Conservation (phyloP, 2,888 invertebrate species). For the Prosopocoilus inquinatus region DNA sequence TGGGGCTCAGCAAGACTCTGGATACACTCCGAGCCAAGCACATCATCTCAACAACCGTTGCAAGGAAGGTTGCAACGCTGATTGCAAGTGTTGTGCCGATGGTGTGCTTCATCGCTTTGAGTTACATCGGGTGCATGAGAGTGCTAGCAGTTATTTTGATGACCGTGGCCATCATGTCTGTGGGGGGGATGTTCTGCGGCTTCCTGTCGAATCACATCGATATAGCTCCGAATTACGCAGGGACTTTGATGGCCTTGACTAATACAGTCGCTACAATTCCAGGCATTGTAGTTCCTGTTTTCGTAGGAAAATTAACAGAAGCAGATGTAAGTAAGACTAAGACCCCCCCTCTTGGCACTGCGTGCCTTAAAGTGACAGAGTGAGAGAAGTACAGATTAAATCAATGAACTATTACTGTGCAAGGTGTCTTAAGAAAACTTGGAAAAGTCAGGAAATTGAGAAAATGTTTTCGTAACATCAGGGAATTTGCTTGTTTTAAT, state of each 20-base stretch:
- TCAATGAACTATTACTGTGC: too few relatives aligned
- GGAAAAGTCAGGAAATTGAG: too few relatives aligned
- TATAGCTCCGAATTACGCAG: slow-evolving; percentile 80
- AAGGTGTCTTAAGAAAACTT: too few relatives aligned
- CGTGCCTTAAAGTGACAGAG: too few relatives aligned
- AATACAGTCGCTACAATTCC: slow-evolving; percentile 79
- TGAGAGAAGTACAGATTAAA: too few relatives aligned
- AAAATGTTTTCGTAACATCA: too few relatives aligned
- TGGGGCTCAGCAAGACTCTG: slow-evolving; percentile 64
- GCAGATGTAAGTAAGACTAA: slow-evolving; percentile 58
- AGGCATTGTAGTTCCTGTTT: slow-evolving; percentile 75
- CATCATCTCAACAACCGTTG: slow-evolving; percentile 66
- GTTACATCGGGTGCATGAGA: slow-evolving; percentile 67
- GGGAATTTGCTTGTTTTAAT: too few relatives aligned
- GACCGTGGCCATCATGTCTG: slow-evolving; percentile 66
- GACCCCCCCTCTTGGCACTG: too few relatives aligned
- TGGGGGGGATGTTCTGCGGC: slow-evolving; percentile 82
- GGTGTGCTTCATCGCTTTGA: slow-evolving; percentile 65
- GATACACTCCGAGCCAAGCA: slow-evolving; percentile 63
- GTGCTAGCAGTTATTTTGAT: slow-evolving; percentile 64
- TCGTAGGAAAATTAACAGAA: slow-evolving; percentile 72
- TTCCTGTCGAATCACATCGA: slow-evolving; percentile 83
- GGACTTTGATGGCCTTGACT: slow-evolving; percentile 76
- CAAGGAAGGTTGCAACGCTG: slow-evolving; percentile 72
- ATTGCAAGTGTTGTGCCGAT: slow-evolving; percentile 63